Base-by-base conservation (phyloP, 1,140 invertebrate genomes). In the Melipona quadrifasciata region DNA sequence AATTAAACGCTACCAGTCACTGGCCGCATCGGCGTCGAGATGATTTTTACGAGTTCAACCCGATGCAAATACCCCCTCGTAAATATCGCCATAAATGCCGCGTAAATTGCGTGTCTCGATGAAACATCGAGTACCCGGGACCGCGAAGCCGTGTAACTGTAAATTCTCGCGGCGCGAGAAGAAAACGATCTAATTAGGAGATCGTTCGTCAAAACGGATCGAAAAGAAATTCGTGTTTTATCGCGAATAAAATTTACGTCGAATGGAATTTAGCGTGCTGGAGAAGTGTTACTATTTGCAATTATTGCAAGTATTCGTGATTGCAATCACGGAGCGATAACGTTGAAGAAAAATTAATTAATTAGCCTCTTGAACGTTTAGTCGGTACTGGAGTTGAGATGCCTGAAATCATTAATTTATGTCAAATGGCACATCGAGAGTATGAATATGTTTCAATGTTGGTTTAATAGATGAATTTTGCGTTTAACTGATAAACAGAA, bases 1-100 rank as follows among this genome's bases (percentile, higher is more conserved):
- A 81, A 89, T 89, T 89, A 88, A 89, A 89, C 80, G 83, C 64
- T 75, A 74, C 68, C 76, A 47, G 77, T 80, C 77, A 73, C 53
- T 24, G 4, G 39, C 6, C 19, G 70, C 19, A 73, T 73, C 70
- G 68, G 64, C 74, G 47, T 16, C 55, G 24, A 55, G 77, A 80
- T 84, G 83, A 84, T 84, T 84, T 84, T 84, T 84, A 84, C 83
- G 83, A 84, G 77, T 77, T 53, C 2, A n/a, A 31, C 8, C 24
- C 11, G 31, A 67, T 16, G 24, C 34, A 65, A 80, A 84, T 80
- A 64, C 58, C 10, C 17, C 17, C 68, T n/a, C 70, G 51, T 84
- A 84, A 84, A 84, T 84, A 84, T 67, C n/a, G 27, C 12, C 19
- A 34, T 73, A 58, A 80, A 80, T 64, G 11, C 53, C 58, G 21